Evolutionary conservation across 2,797 vertebrate species (phyloP).

Genomic region (Brachymystax lenok): DNA sequence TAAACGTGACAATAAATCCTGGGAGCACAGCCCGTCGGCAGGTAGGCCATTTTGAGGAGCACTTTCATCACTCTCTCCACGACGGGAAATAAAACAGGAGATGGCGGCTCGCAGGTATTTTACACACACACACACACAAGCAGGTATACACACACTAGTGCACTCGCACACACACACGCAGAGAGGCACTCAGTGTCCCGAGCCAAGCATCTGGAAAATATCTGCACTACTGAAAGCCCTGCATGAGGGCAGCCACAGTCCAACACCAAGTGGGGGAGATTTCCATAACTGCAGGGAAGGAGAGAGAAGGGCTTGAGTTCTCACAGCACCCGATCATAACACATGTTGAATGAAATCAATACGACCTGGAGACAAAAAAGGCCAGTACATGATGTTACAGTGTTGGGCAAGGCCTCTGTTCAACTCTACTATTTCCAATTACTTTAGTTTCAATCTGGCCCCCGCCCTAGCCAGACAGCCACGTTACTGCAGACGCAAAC

Average conservation of each 20-base stretch:
- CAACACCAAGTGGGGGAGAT: constrained; percentile 56
- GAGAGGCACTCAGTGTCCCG: constrained; percentile 26
- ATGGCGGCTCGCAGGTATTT: constrained; percentile 25
- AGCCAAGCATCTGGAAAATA: constrained; percentile 69
- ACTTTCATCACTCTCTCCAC: constrained; percentile 48
- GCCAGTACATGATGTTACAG: constrained; percentile 48
- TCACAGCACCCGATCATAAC: constrained; percentile 10
- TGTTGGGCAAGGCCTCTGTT: constrained; percentile 40
- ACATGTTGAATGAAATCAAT: constrained; percentile 64
- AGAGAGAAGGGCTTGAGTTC: constrained; percentile 26
- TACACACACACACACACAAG: constrained; percentile 11
- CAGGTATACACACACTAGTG: not conserved
- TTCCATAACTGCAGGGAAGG: constrained; percentile 58
- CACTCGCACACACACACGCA: constrained; percentile 21
- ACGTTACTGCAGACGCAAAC: not conserved
- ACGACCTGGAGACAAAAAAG: constrained; percentile 52
- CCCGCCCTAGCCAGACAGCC: not conserved
- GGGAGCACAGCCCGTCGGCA: constrained; percentile 38
- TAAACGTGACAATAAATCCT: constrained; percentile 48
- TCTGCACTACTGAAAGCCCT: constrained; percentile 49
- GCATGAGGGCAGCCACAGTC: constrained; percentile 55
- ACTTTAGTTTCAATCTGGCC: constrained; percentile 48
- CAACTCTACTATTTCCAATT: constrained; percentile 51
- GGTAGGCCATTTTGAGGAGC: constrained; percentile 42
- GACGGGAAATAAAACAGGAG: constrained; percentile 45